phyloP scores from a whole-genome alignment of 1,140 invertebrate species.

The Lanistes nyassanus region DNA sequence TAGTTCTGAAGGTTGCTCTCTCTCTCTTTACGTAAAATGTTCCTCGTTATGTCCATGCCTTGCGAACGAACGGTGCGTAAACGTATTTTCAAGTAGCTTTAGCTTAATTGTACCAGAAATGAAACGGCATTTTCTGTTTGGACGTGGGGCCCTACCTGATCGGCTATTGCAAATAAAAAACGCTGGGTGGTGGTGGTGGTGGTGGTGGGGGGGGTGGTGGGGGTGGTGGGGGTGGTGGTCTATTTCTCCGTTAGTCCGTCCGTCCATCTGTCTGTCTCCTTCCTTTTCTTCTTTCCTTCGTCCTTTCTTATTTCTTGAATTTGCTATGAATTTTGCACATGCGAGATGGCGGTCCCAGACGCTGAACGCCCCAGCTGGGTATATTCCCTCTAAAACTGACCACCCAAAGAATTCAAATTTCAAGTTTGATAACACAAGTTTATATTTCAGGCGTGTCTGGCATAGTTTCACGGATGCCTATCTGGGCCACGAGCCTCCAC shows the following conservation, averaged over 20 bases:
- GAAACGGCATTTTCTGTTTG: background rate
- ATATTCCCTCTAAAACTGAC: background rate
- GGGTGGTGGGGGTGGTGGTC: background rate
- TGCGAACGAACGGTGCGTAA: too few relatives aligned
- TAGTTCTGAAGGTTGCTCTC: too few relatives aligned
- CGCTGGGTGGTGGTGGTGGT: too few relatives aligned
- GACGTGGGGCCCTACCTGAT: background rate
- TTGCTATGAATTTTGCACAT: background rate
- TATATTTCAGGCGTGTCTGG: too few relatives aligned
- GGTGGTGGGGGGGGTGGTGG: background rate
- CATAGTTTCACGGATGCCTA: too few relatives aligned
- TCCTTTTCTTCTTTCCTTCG: background rate
- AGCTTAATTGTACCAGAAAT: background rate
- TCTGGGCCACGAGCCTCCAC: too few relatives aligned
- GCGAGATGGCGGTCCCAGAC: conserved; percentile 1
- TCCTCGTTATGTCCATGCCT: too few relatives aligned
- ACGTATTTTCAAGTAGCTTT: background rate
- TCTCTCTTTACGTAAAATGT: too few relatives aligned
- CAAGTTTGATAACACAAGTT: too few relatives aligned
- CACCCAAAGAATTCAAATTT: too few relatives aligned
- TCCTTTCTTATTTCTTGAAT: background rate
- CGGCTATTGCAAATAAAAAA: background rate
- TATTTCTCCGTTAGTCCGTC: background rate
- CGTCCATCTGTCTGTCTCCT: background rate
- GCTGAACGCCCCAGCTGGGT: background rate